Evolutionary conservation across 2,888 invertebrate species (phyloP).

Genomic region (Sepioteuthis lessoniana): DNA sequence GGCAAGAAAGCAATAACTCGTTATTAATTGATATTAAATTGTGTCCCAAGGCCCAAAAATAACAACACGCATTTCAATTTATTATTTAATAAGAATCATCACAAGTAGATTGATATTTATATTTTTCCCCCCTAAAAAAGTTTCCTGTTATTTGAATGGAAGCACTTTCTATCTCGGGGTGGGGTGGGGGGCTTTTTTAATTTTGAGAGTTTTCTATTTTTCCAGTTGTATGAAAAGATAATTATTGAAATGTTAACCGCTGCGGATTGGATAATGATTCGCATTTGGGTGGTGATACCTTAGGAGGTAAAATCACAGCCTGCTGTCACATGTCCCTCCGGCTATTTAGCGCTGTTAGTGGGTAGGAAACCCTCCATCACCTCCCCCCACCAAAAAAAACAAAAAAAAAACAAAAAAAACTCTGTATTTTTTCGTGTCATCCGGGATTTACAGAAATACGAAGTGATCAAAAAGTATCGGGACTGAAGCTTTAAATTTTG

Average conservation of each 20-base stretch:
- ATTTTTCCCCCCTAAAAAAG: not conserved
- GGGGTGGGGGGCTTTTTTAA: not conserved
- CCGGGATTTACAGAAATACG: not conserved
- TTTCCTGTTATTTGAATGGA: not conserved
- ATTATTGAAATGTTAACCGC: not conserved
- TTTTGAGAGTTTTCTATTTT: not conserved
- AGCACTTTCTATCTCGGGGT: not conserved
- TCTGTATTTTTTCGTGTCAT: not conserved
- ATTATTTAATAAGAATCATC: constrained; percentile 18
- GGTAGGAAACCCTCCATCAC: not conserved
- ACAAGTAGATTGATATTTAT: not conserved
- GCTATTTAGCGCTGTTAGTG: not conserved
- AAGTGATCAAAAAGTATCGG: too few species aligned
- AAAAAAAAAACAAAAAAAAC: too few species aligned
- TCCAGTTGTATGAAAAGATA: not conserved
- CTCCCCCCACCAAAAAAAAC: too few species aligned
- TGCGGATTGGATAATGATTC: not conserved
- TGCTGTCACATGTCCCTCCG: not conserved
- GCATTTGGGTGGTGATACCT: not conserved
- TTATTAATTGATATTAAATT: not conserved
- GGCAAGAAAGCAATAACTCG: not conserved
- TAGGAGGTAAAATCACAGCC: not conserved
- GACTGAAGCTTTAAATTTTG: too few species aligned
- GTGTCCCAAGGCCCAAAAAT: not conserved
- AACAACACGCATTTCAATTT: constrained; percentile 6